phyloP scores from a whole-genome alignment of 2,888 invertebrate genomes.

The Fabriciana adippe region DNA sequence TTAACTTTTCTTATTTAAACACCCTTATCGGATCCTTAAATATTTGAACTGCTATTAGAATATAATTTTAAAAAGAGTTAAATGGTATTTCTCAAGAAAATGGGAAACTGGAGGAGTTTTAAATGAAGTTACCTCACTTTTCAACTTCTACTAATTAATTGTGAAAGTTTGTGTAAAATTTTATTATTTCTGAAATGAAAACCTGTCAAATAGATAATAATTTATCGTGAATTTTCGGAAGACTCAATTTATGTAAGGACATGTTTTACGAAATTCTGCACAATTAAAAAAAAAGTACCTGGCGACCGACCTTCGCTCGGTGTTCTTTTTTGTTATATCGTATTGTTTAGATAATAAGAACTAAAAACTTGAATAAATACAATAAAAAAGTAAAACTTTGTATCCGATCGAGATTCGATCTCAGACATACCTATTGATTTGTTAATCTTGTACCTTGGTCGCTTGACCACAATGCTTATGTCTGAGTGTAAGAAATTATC shows the following conservation, averaged over 20 bases:
- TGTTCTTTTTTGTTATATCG: no score
- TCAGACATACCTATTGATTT: no score
- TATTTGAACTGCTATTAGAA: constrained; percentile 27
- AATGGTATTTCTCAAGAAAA: constrained; percentile 16
- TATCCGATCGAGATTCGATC: no score
- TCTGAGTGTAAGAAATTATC: no score
- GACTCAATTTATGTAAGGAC: neutral
- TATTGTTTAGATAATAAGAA: no score
- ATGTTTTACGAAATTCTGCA: neutral
- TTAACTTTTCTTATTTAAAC: constrained; percentile 26
- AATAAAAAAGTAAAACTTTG: no score
- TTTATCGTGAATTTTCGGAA: constrained; percentile 25
- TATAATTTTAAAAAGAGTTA: constrained; percentile 30
- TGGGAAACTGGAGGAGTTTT: constrained; percentile 20
- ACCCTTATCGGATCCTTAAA: constrained; percentile 21
- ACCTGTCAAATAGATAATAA: constrained; percentile 31
- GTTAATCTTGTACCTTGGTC: no score
- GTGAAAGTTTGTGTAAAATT: constrained; percentile 30
- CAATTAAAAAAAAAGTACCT: no score
- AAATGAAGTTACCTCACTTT: constrained; percentile 34
- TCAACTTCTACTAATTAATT: constrained; percentile 37
- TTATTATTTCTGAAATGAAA: constrained; percentile 32
- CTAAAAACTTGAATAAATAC: no score
- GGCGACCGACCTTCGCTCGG: no score
- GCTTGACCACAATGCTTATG: no score